Evolutionary conservation across 2,888 invertebrate genomes (phyloP), one percentile per base, ranked within the genome.

Genomic region (Pheosia tremula): DNA sequence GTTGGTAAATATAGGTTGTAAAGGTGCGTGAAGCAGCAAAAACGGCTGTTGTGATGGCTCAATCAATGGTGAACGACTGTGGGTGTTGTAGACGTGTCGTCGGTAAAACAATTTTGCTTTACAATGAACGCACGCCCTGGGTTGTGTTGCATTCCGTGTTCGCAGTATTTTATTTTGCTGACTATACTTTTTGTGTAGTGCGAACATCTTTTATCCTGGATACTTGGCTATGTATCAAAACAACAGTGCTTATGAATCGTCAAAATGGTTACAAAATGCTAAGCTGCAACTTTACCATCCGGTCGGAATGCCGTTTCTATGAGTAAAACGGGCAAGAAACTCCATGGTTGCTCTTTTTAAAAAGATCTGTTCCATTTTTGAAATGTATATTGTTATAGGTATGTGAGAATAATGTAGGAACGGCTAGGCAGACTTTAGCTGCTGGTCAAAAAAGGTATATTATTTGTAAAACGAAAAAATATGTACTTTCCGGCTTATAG

Each of bases 41-140:
- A 89, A 89, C 85, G 83, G 84, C 84, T 84, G 78, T 65, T 71
- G 84, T 84, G 89, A 92, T 90, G 92, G 86, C 90, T 92, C 89
- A 91, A 92, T 92, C 91, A 89, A 87, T 87, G 87, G 82, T 64
- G 78, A 81, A 79, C 82, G 80, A 76, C 81, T 79, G 85, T 82
- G 84, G 85, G 86, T 84, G 87, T 85, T 85, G 77, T 85, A 85
- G 86, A 83, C 83, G 74, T 85, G 88, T 88, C 88, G 86, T 88
- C 87, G 74, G 80, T 82, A 86, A 90, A 91, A 91, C 89, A 90
- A 90, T 92, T 75, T 91, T 87, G 78, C 80, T 78, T 83, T 87
- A 91, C 90, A 91, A 89, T 91, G 89, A 87, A 83, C 80, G 77
- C 62, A 11, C 38, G 53, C 11, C 68, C 69, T 62, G 62, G 54